Base-by-base conservation (phyloP, 2,113 vertebrate species). In the Edolisoma coerulescens region DNA sequence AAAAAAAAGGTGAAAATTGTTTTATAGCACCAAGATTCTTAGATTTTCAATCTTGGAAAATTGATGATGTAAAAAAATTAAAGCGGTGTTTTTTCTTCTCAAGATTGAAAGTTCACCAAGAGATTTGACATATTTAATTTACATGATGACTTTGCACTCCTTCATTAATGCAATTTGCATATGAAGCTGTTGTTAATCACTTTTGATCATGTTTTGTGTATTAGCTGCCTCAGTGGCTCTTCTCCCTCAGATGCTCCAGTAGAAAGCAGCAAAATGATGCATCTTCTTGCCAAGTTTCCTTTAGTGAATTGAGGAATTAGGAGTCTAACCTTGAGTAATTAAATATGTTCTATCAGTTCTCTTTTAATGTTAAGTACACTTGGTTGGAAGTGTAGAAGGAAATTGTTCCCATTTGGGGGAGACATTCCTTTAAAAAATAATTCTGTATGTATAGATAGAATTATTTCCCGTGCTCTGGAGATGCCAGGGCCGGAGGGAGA, bases 111-210 rank as follows among this genome's bases (percentile, higher is more conserved):
- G 98, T 98, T 98, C 98, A 99, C 98, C 98, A 98, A 98, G 98
- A 99, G 98, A 99, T 99, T 99, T 99, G 99, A 99, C 99, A 99
- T 99, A 98, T 99, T 99, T 99, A 99, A 99, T 99, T 99, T 99
- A 99, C 99, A 99, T 99, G 99, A 99, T 99, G 99, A 99, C 99
- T 99, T 98, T 98, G 98, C 99, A 99, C 98, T 99, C 99, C 99
- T 98, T 99, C 99, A 99, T 99, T 99, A 99, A 99, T 98, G 98
- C 98, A 98, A 98, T 99, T 99, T 99, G 99, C 98, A 99, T 98
- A 98, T 98, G 98, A 98, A 98, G 98, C 98, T 98, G 98, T 98
- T 98, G 98, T 99, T 99, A 99, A 99, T 99, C 98, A 99, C 98
- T 99, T 98, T 98, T 99, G 98, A 99, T 99, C 98, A 99, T 99